Percentiles rank a stretch among this genome's conserved stretches.
phyloP scores from a whole-genome alignment of 2,113 vertebrate genomes.

The Psephotus haematonotus region DNA sequence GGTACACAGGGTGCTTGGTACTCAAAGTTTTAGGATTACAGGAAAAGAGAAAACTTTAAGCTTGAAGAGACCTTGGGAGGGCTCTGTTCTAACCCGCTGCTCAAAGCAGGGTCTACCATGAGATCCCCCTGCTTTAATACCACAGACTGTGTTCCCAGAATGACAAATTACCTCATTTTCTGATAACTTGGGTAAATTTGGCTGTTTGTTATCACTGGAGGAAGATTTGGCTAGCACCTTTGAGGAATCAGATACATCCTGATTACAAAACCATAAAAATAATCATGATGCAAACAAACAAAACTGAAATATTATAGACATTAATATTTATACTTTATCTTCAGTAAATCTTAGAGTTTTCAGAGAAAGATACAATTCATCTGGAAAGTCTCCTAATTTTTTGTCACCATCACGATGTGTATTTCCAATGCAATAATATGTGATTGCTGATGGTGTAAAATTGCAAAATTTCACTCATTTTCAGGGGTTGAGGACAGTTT shows the following conservation, averaged over 20 bases:
- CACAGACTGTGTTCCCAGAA: neutral
- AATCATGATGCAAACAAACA: neutral
- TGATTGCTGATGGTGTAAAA: neutral
- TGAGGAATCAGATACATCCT: neutral
- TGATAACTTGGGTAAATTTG: neutral
- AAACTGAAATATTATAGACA: neutral
- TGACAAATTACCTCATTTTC: neutral
- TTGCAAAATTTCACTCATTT: neutral
- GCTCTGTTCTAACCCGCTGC: neutral
- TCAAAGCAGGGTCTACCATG: neutral
- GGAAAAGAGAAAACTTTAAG: neutral
- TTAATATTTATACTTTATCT: neutral
- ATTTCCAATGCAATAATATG: neutral
- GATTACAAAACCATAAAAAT: neutral
- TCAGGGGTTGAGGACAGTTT: neutral
- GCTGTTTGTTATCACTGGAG: neutral
- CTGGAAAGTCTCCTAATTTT: neutral
- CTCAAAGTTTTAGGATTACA: neutral
- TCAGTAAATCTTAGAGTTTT: neutral
- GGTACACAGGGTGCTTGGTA: neutral
- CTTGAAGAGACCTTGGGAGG: neutral
- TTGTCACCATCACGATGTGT: neutral
- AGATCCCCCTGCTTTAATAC: neutral
- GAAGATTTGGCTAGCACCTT: neutral
- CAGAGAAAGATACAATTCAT: neutral